These are phyloP conservation scores for Plagiodera versicolora DNA, from an alignment of 2,888 invertebrate genomes.

Conservation along the genomic window DNA sequence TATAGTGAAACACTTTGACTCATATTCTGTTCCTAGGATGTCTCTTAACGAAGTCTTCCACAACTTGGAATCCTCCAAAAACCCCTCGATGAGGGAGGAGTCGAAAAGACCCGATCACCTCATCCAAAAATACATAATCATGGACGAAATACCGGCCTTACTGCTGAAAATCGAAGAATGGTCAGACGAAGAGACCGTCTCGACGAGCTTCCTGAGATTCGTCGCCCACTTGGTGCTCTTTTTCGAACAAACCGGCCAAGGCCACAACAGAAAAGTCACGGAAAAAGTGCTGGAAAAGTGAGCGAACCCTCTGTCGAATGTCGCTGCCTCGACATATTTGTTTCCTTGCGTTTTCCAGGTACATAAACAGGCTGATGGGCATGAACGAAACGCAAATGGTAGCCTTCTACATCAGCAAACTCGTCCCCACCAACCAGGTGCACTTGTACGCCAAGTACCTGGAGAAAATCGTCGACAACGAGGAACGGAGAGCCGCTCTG, in stretches of 20 bases:
- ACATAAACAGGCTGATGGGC: conserved; percentile 71
- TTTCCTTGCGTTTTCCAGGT: too few relatives aligned
- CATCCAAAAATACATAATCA: conserved; percentile 83
- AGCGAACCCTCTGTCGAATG: too few relatives aligned
- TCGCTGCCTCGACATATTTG: too few relatives aligned
- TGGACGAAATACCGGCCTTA: conserved; percentile 76
- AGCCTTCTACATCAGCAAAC: conserved; percentile 81
- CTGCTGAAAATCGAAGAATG: conserved; percentile 71
- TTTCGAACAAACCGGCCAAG: conserved; percentile 76
- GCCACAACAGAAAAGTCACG: conserved; percentile 69
- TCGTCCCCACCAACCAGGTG: conserved; percentile 66
- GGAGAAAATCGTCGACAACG: conserved; percentile 65
- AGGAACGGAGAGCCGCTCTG: conserved; percentile 68
- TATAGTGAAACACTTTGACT: too few relatives aligned
- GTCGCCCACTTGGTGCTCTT: conserved; percentile 84
- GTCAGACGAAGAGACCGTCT: conserved; percentile 59
- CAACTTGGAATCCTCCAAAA: conserved; percentile 65
- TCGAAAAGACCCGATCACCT: conserved; percentile 69
- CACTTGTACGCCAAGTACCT: conserved; percentile 69
- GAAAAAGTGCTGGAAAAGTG: conserved; percentile 74
- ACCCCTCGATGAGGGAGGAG: conserved; percentile 60
- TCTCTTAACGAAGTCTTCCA: conserved; percentile 70
- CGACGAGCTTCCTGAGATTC: conserved; percentile 72
- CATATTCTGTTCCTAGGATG: conserved; percentile 56
- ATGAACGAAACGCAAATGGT: conserved; percentile 76